Evolutionary conservation across 2,888 invertebrate genomes (phyloP), one percentile per base, ranked within the genome.

Genomic region (Lamellibrachia satsuma): DNA sequence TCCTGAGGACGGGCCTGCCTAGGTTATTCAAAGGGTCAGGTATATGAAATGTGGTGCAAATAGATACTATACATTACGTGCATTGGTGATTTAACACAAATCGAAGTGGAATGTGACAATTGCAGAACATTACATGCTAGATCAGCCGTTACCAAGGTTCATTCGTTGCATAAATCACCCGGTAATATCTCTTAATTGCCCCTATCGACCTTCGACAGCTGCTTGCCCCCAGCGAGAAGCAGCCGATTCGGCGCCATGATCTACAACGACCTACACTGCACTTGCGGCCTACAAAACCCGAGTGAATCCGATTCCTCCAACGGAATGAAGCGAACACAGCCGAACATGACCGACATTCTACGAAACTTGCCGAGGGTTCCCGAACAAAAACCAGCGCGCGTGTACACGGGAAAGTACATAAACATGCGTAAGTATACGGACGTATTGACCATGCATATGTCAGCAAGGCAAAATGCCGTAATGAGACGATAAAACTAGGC

Each of bases 201-300:
- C 75, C 22, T n/a, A 75, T 22, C 75, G 22, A 22, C 3, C n/a
- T 4, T n/a, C 75, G 6, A 22, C 75, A 75, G 75, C 22, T 75
- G 75, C n/a, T 22, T 75, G 22, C 75, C 75, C 75, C 75, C 75
- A 4, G 22, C 75, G 75, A 75, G 75, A 15, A 75, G 75, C 75
- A 75, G n/a, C 75, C n/a, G 75, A 15, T 75, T 75, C n/a, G 75
- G 75, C 75, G 75, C 75, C 11, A 75, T n/a, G 22, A 75, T 75
- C 75, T 75, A 75, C n/a, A 75, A 75, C 22, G 75, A 75, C 75
- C 75, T 75, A 75, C 75, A 15, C 75, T 75, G 75, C 75, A 75
- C 75, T n/a, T 75, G 75, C 75, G 3, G 22, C 4, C 75, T 6
- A 75, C 75, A 22, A 22, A 75, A 75, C 75, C 75, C 75, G 75